Evolutionary conservation across 2,113 vertebrate species (phyloP).

Genomic region (Mungos mungo): DNA sequence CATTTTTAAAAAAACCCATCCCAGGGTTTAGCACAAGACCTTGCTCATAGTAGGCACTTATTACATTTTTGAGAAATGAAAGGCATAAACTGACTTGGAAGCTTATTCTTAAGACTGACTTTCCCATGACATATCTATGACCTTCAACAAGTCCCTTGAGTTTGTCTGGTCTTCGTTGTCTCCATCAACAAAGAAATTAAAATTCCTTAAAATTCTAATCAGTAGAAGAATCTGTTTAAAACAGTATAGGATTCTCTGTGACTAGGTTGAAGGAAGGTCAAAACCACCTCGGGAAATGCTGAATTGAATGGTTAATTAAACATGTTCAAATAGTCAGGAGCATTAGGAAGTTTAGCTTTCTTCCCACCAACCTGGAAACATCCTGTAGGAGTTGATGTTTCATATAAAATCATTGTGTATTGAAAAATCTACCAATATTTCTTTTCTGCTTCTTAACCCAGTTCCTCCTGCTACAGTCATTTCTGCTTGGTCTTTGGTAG

Average conservation of each 20-base stretch:
- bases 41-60: not conserved
- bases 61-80: not conserved
- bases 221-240: not conserved
- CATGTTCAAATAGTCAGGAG: not conserved
- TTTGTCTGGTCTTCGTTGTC: not conserved
- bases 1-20: not conserved
- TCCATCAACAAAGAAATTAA: not conserved
- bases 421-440: not conserved
- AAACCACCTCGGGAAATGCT: not conserved
- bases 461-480: not conserved
- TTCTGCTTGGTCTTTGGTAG: not conserved
- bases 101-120: not conserved
- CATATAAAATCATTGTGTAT: not conserved
- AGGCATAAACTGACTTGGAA: not conserved
- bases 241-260: not conserved
- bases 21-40: not conserved
- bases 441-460: not conserved
- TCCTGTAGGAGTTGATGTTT: not conserved
- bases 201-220: not conserved
- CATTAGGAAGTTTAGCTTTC: not conserved
- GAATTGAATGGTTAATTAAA: not conserved
- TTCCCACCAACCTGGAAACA: not conserved
- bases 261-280: not conserved
- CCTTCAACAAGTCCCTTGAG: not conserved
- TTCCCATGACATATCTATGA: not conserved